phyloP scores from a whole-genome alignment of 1,140 invertebrate genomes.

The Heterodera carotae region DNA sequence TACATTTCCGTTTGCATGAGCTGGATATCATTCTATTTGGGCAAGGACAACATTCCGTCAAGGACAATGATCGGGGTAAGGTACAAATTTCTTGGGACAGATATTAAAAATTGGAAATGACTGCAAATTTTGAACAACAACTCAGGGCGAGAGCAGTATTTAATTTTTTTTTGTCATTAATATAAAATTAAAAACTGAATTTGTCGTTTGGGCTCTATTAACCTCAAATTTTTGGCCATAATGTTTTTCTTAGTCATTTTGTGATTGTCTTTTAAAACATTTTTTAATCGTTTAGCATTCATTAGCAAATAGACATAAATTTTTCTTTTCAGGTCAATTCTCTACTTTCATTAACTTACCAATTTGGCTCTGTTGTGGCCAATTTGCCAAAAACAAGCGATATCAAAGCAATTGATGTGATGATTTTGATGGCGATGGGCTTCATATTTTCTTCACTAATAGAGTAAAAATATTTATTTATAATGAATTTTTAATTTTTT shows the following conservation, averaged over 20 bases:
- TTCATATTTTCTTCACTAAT: slow-evolving; percentile 52
- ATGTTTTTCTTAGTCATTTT: no score
- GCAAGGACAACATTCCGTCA: slow-evolving; percentile 61
- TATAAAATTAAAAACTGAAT: no score
- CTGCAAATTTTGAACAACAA: no score
- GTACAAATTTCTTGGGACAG: no score
- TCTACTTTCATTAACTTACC: slow-evolving; percentile 55
- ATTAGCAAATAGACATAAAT: no score
- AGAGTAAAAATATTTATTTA: slow-evolving; percentile 33
- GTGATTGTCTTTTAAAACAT: no score
- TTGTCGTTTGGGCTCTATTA: no score
- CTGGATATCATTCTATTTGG: slow-evolving; percentile 65
- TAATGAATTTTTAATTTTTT: neutral
- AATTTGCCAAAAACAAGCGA: slow-evolving; percentile 65
- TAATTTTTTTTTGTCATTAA: no score
- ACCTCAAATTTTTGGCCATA: no score
- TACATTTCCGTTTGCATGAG: slow-evolving; percentile 65
- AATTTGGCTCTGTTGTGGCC: slow-evolving; percentile 64
- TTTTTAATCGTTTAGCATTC: no score
- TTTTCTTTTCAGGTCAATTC: slow-evolving; percentile 42
- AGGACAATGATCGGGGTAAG: slow-evolving; percentile 65
- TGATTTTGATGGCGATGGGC: slow-evolving; percentile 61
- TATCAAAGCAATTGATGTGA: slow-evolving; percentile 64
- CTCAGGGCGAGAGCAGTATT: no score
- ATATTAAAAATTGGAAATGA: no score